Percentiles rank a stretch among this genome's conserved stretches.
Conservation (phyloP, 2,113 vertebrate genomes). For the Sphaerodactylus townsendi region DNA sequence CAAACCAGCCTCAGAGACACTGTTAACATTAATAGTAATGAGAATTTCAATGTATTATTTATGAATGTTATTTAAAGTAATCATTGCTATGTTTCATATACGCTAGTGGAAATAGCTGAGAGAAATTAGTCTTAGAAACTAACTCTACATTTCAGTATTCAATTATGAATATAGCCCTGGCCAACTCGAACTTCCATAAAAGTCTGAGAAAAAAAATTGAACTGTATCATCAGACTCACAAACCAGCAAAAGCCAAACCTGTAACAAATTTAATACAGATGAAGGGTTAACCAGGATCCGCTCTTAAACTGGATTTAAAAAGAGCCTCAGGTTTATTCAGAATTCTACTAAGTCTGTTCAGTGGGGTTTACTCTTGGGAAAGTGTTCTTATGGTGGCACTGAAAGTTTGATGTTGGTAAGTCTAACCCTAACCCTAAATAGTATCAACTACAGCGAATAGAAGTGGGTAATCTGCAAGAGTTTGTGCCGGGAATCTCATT, state of each 20-base stretch:
- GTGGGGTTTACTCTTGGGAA: too few species aligned
- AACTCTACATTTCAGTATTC: background rate
- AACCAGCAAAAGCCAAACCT: background rate
- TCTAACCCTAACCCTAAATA: too few species aligned
- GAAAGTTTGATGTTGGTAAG: too few species aligned
- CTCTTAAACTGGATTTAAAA: background rate
- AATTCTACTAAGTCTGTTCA: too few species aligned
- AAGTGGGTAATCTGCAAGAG: too few species aligned
- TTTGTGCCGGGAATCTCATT: too few species aligned
- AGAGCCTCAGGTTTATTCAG: too few species aligned
- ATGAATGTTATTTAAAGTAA: background rate
- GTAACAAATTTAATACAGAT: background rate
- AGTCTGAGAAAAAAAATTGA: background rate
- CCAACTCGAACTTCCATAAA: background rate
- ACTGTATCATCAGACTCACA: background rate
- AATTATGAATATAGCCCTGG: background rate
- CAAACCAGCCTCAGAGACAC: too few species aligned
- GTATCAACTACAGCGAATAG: too few species aligned
- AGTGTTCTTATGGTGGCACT: too few species aligned
- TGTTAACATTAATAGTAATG: too few species aligned
- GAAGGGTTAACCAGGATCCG: background rate
- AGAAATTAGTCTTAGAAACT: background rate
- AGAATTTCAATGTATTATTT: background rate
- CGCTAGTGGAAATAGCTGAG: background rate
- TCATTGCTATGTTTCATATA: background rate